A percentile compares a stretch with the other conserved stretches of the same genome.
Conservation (phyloP, 2,113 vertebrate genomes). For the Pygoscelis antarcticus region DNA sequence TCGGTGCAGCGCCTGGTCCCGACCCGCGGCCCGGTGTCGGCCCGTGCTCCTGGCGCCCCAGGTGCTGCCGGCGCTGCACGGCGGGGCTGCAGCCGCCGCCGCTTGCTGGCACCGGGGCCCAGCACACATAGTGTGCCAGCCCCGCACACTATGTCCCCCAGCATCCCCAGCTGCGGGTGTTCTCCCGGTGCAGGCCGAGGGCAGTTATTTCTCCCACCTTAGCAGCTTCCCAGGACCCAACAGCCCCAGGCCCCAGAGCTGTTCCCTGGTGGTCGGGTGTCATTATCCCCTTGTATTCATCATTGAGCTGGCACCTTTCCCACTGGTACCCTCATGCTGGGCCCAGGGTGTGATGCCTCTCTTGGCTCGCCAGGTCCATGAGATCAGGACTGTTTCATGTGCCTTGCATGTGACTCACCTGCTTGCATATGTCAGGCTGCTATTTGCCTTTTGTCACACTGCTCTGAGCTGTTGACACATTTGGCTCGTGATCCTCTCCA, state of each 20-base stretch:
- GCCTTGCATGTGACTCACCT: not conserved
- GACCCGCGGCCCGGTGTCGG: not conserved
- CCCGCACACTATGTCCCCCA: not conserved
- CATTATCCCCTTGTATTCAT: not conserved
- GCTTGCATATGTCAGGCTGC: not conserved
- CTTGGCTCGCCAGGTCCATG: rapidly evolving
- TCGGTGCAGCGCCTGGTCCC: not conserved
- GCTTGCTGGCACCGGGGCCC: not conserved
- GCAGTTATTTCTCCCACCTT: rapidly evolving
- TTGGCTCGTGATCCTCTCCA: not conserved
- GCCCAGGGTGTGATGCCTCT: not conserved
- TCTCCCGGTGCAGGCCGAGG: not conserved
- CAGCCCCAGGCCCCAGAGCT: not conserved
- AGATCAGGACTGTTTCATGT: not conserved
- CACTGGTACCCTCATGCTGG: rapidly evolving
- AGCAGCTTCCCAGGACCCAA: not conserved
- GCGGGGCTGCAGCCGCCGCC: not conserved
- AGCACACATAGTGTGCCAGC: rapidly evolving
- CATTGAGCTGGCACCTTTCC: not conserved
- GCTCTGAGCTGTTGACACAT: not conserved
- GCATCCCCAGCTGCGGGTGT: not conserved
- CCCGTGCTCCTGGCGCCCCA: not conserved
- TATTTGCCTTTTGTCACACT: not conserved
- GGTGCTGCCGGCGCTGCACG: not conserved
- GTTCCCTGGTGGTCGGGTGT: not conserved